These are phyloP conservation scores for Poeciliopsis infans DNA, from an alignment of 2,797 vertebrate species.

Conservation along the genomic window DNA sequence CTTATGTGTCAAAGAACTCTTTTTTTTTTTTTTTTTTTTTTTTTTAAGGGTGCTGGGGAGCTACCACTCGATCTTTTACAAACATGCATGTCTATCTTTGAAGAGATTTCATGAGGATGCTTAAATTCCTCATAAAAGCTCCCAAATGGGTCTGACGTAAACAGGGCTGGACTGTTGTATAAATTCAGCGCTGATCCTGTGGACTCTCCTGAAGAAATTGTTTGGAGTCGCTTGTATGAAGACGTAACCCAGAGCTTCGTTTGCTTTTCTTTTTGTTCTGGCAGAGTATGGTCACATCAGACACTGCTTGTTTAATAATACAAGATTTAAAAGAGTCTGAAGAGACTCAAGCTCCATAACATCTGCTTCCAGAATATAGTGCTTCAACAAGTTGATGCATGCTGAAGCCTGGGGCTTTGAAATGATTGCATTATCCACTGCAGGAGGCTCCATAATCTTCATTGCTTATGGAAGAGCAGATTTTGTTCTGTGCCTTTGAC, in stretches of 20 bases:
- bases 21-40: conserved; percentile 44
- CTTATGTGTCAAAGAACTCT: conserved; percentile 73
- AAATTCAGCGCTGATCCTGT: conserved; percentile 1
- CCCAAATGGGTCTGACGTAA: conserved; percentile 20
- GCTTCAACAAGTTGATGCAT: conserved; percentile 69
- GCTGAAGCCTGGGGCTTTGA: conserved; percentile 57
- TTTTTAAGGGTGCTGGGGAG: conserved; percentile 26
- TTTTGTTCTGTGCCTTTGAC: conserved; percentile 77
- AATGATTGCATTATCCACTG: conserved; percentile 74
- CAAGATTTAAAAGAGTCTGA: conserved; percentile 63
- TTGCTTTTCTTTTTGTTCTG: conserved; percentile 31
- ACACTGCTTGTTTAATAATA: conserved; percentile 36
- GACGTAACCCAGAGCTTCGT: conserved; percentile 44
- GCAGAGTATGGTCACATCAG: conserved; percentile 42
- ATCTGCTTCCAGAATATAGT: conserved; percentile 66
- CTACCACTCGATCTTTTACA: conserved; percentile 26
- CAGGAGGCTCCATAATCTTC: conserved; percentile 73
- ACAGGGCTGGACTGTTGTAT: conserved; percentile 22
- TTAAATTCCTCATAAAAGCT: conserved; percentile 36
- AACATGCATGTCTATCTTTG: conserved; percentile 26
- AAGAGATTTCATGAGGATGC: conserved; percentile 12
- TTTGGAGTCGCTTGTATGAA: conserved; percentile 23
- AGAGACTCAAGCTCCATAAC: conserved; percentile 63
- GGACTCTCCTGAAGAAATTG: conserved; percentile 20
- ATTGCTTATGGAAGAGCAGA: conserved; percentile 71